phyloP scores from a whole-genome alignment of 2,797 vertebrate genomes.

The Sciurus vulgaris region DNA sequence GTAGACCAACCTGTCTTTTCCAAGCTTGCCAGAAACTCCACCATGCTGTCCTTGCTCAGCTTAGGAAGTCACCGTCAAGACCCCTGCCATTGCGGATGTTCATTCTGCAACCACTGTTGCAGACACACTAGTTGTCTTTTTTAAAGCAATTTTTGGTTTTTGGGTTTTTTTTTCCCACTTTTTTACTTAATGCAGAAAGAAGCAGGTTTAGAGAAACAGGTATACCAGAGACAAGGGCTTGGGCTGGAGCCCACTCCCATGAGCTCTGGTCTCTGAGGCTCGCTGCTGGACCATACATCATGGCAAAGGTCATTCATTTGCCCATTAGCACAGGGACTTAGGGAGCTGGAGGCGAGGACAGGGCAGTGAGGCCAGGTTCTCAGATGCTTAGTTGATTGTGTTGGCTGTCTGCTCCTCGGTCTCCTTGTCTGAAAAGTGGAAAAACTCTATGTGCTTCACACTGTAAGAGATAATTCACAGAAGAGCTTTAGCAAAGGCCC shows the following conservation, averaged over 20 bases:
- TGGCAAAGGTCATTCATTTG: neutral
- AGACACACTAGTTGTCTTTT: neutral
- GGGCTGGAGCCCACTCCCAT: neutral
- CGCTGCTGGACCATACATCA: neutral
- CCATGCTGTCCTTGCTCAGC: neutral
- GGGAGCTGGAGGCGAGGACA: neutral
- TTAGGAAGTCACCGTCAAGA: neutral
- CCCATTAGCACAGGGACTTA: neutral
- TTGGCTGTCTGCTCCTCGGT: neutral
- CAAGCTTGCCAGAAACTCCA: neutral
- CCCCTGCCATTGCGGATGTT: neutral
- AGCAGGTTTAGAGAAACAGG: neutral
- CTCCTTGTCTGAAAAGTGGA: constrained; percentile 16
- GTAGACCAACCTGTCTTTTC: neutral
- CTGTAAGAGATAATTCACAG: neutral
- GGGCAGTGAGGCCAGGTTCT: neutral
- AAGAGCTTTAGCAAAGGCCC: neutral
- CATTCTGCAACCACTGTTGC: neutral
- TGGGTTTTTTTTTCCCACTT: no score
- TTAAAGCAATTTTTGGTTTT: neutral
- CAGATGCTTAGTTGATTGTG: neutral
- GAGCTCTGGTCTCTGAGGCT: neutral
- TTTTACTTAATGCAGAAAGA: neutral
- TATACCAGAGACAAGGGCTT: neutral
- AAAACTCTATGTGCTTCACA: neutral